These are phyloP conservation scores for Astreopora myriophthalma DNA, from an alignment of 64 coral and sea anemone genomes.

Conservation along the genomic window DNA sequence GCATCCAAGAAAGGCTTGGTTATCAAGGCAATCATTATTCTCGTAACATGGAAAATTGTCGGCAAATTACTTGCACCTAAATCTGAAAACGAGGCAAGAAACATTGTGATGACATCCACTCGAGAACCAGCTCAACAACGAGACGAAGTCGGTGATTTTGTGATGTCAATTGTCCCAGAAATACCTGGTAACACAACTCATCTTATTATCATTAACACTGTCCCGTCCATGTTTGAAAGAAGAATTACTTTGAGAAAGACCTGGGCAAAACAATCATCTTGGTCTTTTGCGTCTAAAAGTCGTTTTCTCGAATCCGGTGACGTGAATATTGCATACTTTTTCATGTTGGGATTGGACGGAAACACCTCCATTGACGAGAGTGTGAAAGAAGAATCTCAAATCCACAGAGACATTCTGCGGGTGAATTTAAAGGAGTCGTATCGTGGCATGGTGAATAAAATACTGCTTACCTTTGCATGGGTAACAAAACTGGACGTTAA, in stretches of 20 bases:
- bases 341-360: conserved; percentile 27
- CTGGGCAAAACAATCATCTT: neutral
- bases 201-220: neutral
- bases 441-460: conserved; percentile 7
- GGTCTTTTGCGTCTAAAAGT: neutral
- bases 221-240: neutral
- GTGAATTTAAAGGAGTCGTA: conserved; percentile 23
- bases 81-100: too few relatives aligned
- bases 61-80: too few relatives aligned
- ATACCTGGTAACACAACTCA: neutral
- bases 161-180: neutral
- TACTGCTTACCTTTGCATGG: conserved; percentile 37
- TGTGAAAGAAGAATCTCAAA: neutral
- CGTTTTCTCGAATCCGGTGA: neutral
- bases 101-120: too few relatives aligned
- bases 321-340: neutral
- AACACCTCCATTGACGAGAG: neutral
- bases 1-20: too few relatives aligned
- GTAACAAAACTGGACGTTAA: neutral
- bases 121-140: too few relatives aligned
- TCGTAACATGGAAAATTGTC: too few relatives aligned
- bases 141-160: neutral
- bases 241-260: neutral
- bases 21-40: too few relatives aligned
- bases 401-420: conserved; percentile 23